Evolutionary conservation across 2,113 vertebrate species (phyloP), one percentile per base, ranked within the genome.

Genomic region (Nothobranchius kuhntae): DNA sequence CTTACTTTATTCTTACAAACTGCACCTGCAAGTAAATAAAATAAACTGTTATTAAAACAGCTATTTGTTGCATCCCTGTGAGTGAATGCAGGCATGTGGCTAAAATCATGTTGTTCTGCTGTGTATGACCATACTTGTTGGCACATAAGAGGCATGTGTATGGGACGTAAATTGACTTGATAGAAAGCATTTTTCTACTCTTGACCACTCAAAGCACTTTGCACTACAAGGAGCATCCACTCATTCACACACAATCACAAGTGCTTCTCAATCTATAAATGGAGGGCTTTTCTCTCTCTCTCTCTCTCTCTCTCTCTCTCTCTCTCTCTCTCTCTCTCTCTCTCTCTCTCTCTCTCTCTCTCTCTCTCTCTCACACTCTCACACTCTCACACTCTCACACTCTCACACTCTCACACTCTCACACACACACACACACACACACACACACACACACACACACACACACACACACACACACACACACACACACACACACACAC

Each of bases 131-230:
- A 21, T 45, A 45, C 44, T 11, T 40, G 11, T 11, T 40, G 11
- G 44, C 48, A 21, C 48, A 21, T 21, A 17, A 51, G n/a, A 50
- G 9, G n/a, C n/a, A 51, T 21, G n/a, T 50, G 6, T 50, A 6
- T 17, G n/a, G n/a, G 48, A 50, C n/a, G n/a, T 17, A 51, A 51
- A 51, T 17, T 7, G 48, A 51, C 53, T 56, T 36, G 14, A 38
- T 56, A 35, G 30, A n/a, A 35, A 56, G 9, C 35, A 15, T 8
- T 38, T 36, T 56, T 56, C 30, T 38, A 1, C 15, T 38, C 14
- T n/a, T 7, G 7, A n/a, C 53, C 30, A 35, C 36, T 56, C 53
- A 56, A n/a, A 56, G 53, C 35, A n/a, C 53, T 55, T 36, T 56
- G 53, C 35, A 14, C 10, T 15, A 56, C 9, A 53, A 24, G 51